Conservation (phyloP, 2,888 invertebrate genomes). For the Andrena haemorrhoa region DNA sequence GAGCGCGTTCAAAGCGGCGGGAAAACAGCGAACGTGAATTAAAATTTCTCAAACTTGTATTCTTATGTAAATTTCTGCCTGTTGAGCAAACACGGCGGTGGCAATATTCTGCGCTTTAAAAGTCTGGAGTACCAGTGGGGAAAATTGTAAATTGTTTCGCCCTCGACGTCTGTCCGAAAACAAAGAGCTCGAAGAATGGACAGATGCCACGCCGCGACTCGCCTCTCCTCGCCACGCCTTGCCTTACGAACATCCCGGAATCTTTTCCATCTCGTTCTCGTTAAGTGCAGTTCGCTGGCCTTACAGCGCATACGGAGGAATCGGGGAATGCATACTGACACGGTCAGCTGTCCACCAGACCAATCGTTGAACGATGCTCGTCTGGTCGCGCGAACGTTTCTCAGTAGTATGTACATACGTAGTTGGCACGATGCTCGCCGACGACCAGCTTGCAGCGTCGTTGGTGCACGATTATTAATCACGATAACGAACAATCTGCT, state of each 20-base stretch:
- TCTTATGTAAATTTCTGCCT: slow-evolving; percentile 10
- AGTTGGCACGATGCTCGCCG: slow-evolving; percentile 31
- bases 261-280: slow-evolving; percentile 43
- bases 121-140: too few relatives aligned
- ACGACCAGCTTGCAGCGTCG: slow-evolving; percentile 4
- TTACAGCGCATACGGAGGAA: slow-evolving; percentile 34
- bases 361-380: slow-evolving; percentile 67
- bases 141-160: slow-evolving; percentile 40
- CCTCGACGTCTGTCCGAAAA: slow-evolving; percentile 29
- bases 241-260: slow-evolving; percentile 1
- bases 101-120: slow-evolving; percentile 6
- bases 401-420: slow-evolving; percentile 2
- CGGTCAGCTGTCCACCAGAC: slow-evolving; percentile 61
- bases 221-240: too few relatives aligned
- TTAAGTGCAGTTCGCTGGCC: slow-evolving; percentile 39
- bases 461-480: slow-evolving; percentile 61
- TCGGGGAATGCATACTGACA: slow-evolving; percentile 52
- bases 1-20: neutral
- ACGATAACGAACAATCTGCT: slow-evolving; percentile 52
- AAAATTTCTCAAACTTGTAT: slow-evolving; percentile 19
- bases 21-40: neutral
- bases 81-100: neutral
- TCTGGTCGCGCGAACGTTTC: slow-evolving; percentile 48
- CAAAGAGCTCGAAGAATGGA: slow-evolving; percentile 43
- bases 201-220: slow-evolving; percentile 21